Percentiles rank a stretch among this genome's conserved stretches.
Evolutionary conservation across 2,888 invertebrate genomes (phyloP).

Genomic region (Hypomecis punctinalis): DNA sequence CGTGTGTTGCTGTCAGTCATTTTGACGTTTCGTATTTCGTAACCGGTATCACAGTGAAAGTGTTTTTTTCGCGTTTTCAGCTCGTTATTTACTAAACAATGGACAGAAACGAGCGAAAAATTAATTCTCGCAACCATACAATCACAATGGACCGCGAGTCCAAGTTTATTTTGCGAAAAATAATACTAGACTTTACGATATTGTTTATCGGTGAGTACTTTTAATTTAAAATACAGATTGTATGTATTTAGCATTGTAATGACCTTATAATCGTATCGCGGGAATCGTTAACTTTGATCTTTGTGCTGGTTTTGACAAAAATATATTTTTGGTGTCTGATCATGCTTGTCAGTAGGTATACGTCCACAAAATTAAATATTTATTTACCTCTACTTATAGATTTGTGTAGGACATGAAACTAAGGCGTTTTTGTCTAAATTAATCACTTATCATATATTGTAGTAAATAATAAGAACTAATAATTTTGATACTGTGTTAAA

Average conservation of each 20-base stretch:
- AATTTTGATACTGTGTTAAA: no score
- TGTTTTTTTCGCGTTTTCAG: constrained; percentile 50
- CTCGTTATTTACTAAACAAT: constrained; percentile 57
- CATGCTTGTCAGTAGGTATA: neutral
- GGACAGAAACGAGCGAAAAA: constrained; percentile 77
- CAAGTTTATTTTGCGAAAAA: constrained; percentile 86
- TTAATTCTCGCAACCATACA: constrained; percentile 69
- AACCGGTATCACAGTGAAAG: constrained; percentile 58
- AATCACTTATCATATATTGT: no score
- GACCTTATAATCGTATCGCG: neutral
- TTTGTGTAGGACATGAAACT: no score
- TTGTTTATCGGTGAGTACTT: constrained; percentile 87
- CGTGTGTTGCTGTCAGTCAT: constrained; percentile 56
- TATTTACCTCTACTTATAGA: no score
- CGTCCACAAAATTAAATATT: neutral
- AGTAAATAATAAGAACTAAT: no score
- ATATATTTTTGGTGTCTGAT: neutral
- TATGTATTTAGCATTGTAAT: neutral
- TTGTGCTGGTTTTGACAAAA: neutral
- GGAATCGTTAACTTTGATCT: constrained; percentile 4
- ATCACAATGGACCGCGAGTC: constrained; percentile 84
- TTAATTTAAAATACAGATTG: constrained; percentile 14
- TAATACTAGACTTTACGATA: constrained; percentile 88
- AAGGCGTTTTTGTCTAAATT: no score
- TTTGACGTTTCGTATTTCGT: constrained; percentile 67